A percentile compares a stretch with the other conserved stretches of the same genome.
These are phyloP conservation scores for Drepana arcuata DNA, from an alignment of 1,140 invertebrate species.

Conservation along the genomic window DNA sequence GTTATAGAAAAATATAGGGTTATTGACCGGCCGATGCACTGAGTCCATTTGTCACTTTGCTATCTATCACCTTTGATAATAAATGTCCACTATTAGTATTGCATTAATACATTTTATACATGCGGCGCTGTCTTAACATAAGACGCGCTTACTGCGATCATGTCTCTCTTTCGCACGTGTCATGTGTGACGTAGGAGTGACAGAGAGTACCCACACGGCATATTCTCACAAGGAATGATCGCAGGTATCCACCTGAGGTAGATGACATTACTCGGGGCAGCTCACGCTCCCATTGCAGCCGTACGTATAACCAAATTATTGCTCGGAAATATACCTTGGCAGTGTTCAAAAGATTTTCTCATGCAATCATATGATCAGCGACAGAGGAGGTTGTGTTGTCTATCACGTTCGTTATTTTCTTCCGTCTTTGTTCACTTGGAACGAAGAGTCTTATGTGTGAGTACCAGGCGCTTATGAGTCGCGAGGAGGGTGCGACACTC, in stretches of 20 bases:
- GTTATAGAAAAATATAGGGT: constrained; percentile 50
- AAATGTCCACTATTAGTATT: constrained; percentile 23
- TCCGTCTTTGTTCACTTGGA: neutral
- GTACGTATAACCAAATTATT: neutral
- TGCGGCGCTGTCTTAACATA: constrained; percentile 27
- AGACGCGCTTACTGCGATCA: constrained; percentile 16
- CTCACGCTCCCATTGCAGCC: neutral
- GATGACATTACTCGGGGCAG: neutral
- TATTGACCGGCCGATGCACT: constrained; percentile 19
- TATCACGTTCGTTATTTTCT: neutral
- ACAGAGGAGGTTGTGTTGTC: neutral
- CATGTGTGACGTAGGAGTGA: constrained; percentile 4
- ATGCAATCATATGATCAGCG: too few species aligned
- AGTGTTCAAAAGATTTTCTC: too few species aligned
- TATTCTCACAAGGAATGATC: neutral
- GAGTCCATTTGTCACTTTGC: constrained; percentile 41
- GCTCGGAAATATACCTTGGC: neutral
- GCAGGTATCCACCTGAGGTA: neutral
- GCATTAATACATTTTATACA: constrained; percentile 30
- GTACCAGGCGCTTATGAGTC: constrained; percentile 14
- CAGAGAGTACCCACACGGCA: constrained; percentile 5
- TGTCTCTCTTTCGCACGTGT: constrained; percentile 7
- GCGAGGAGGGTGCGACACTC: constrained; percentile 1
- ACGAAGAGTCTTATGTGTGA: neutral
- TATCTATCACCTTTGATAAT: constrained; percentile 24